Percentiles rank a stretch among this genome's conserved stretches.
Evolutionary conservation across 1,140 invertebrate species (phyloP).

Genomic region (Dendrolimus kikuchii): DNA sequence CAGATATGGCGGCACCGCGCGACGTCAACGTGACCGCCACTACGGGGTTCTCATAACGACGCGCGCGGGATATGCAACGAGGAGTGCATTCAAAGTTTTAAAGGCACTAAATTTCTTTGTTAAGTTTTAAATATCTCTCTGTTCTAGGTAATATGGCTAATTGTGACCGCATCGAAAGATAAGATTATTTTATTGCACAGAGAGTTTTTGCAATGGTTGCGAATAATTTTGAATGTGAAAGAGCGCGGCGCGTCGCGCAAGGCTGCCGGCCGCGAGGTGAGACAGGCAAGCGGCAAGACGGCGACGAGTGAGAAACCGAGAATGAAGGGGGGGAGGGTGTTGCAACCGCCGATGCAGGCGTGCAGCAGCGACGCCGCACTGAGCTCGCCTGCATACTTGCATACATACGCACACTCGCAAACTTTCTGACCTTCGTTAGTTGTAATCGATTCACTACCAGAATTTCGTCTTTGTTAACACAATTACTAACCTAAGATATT

Average conservation of each 20-base stretch:
- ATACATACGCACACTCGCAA: conserved; percentile 65
- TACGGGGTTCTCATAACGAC: conserved; percentile 83
- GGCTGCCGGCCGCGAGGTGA: conserved; percentile 69
- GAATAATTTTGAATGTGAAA: conserved; percentile 72
- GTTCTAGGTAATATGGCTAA: conserved; percentile 37
- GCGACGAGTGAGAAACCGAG: conserved; percentile 67
- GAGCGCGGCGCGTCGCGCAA: conserved; percentile 71
- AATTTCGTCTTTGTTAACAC: conserved; percentile 51
- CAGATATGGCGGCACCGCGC: conserved; percentile 74
- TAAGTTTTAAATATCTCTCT: conserved; percentile 57
- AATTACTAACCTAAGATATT: conserved; percentile 22
- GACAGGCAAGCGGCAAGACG: conserved; percentile 69
- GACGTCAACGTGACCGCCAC: conserved; percentile 85
- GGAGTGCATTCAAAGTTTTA: conserved; percentile 71
- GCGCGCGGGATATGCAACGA: conserved; percentile 79
- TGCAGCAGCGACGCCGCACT: conserved; percentile 70
- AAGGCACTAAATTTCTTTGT: conserved; percentile 54
- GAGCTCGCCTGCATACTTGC: conserved; percentile 69
- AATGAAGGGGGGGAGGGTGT: conserved; percentile 66
- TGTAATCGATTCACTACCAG: conserved; percentile 63
- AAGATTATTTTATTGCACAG: conserved; percentile 66
- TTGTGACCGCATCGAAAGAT: conserved; percentile 52
- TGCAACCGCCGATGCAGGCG: conserved; percentile 69
- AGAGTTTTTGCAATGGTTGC: conserved; percentile 69
- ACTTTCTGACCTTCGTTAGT: conserved; percentile 66